These are phyloP conservation scores for Momotus momota DNA, from an alignment of 2,797 vertebrate genomes.

Conservation along the genomic window DNA sequence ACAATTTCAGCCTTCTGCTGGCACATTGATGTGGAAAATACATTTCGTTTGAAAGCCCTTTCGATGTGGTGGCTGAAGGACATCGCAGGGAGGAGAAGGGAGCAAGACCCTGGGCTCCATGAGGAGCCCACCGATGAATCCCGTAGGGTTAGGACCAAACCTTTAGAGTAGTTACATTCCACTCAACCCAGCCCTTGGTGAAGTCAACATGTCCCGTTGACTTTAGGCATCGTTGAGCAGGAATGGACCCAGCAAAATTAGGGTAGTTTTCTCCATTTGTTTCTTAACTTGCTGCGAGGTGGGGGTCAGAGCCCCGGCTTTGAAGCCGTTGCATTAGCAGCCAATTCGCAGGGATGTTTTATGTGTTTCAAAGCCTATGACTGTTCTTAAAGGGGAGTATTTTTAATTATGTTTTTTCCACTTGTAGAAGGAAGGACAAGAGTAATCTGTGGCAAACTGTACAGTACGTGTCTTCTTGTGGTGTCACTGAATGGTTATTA, in stretches of 20 bases:
- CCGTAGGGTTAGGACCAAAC: slow-evolving; percentile 31
- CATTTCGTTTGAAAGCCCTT: neutral
- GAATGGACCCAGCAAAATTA: neutral
- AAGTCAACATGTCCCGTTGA: neutral
- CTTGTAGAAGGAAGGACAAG: slow-evolving; percentile 66
- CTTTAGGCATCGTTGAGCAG: neutral
- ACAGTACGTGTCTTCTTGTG: slow-evolving; percentile 74
- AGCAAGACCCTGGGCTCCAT: neutral
- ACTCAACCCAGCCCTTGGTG: neutral
- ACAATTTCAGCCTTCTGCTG: neutral
- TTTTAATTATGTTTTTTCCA: slow-evolving; percentile 12
- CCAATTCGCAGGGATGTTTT: neutral
- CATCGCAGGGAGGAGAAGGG: fast-evolving
- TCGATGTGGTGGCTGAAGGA: neutral
- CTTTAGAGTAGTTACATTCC: neutral
- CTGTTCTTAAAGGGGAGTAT: slow-evolving; percentile 54
- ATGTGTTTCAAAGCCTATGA: slow-evolving; percentile 72
- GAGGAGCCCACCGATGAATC: neutral
- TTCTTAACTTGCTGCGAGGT: slow-evolving; percentile 12
- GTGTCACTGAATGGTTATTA: slow-evolving; percentile 76
- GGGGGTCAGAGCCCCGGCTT: neutral
- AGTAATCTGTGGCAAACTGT: slow-evolving; percentile 69
- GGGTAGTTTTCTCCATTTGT: slow-evolving; percentile 33
- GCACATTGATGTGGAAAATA: neutral
- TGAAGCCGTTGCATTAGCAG: neutral